phyloP scores from a whole-genome alignment of 2,113 vertebrate species.

The Ancistrus triradiatus region DNA sequence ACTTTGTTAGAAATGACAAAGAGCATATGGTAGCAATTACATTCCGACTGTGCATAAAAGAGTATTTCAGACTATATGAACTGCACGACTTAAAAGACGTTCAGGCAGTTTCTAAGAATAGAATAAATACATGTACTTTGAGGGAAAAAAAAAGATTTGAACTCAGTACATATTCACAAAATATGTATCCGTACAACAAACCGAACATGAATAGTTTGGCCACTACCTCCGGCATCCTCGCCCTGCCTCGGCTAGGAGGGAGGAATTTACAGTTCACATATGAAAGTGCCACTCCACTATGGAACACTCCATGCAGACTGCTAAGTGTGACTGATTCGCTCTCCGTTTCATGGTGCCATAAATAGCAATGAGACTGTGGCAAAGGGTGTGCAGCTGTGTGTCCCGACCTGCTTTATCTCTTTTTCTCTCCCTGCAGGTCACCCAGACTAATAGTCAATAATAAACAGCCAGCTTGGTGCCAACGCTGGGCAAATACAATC shows the following conservation, averaged over 20 bases:
- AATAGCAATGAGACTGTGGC: slow-evolving; percentile 17
- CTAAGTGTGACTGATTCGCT: slow-evolving; percentile 18
- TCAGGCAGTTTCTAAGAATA: too few species aligned
- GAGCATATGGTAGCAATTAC: slow-evolving; percentile 64
- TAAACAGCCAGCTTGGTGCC: slow-evolving; percentile 51
- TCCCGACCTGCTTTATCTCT: slow-evolving; percentile 55
- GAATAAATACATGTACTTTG: too few species aligned
- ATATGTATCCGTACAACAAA: too few species aligned
- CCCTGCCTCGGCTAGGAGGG: too few species aligned
- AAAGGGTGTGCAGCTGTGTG: slow-evolving; percentile 35
- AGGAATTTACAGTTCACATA: slow-evolving; percentile 34
- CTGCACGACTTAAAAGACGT: not conserved
- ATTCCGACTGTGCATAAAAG: slow-evolving; percentile 55
- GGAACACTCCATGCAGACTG: slow-evolving; percentile 12
- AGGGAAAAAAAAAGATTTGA: too few species aligned
- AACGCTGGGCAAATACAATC: slow-evolving; percentile 37
- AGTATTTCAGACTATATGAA: slow-evolving; percentile 47
- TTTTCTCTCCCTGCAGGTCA: slow-evolving; percentile 47
- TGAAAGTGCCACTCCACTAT: not conserved
- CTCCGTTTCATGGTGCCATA: slow-evolving; percentile 17
- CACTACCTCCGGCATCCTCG: too few species aligned
- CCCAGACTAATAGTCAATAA: slow-evolving; percentile 51
- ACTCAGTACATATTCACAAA: too few species aligned
- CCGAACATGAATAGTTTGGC: too few species aligned
- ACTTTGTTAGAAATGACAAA: slow-evolving; percentile 31